Conservation (phyloP, 64 coral and sea anemone genomes). For the Stichodactyla mertensii region DNA sequence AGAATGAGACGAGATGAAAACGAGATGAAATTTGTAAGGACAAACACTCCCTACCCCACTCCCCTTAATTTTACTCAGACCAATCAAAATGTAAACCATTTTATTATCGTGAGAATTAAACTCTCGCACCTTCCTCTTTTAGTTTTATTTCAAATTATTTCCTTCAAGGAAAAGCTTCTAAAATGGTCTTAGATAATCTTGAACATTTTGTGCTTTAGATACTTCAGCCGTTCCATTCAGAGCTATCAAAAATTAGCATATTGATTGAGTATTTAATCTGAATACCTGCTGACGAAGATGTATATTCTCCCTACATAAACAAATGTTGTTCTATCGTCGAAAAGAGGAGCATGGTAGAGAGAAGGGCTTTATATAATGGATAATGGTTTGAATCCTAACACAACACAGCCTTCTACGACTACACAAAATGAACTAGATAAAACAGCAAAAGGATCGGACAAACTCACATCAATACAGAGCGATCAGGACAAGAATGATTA, state of each 20-base stretch:
- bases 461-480: not conserved
- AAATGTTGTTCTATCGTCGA: conserved; percentile 14
- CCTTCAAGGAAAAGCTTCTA: not conserved
- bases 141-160: not conserved
- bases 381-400: not conserved
- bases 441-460: not conserved
- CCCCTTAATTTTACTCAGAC: not conserved
- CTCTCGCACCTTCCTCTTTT: not conserved
- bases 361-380: not conserved
- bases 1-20: too few species aligned
- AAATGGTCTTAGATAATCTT: too few species aligned
- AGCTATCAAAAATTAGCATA: too few species aligned
- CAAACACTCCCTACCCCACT: not conserved
- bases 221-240: too few species aligned
- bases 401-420: not conserved
- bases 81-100: not conserved
- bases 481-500: not conserved
- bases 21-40: too few species aligned
- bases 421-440: conserved; percentile 10
- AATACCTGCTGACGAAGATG: not conserved
- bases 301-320: not conserved
- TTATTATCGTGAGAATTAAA: not conserved
- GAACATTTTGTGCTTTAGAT: too few species aligned
- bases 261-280: too few species aligned
- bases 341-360: conserved; percentile 20